phyloP scores from a whole-genome alignment of 2,797 vertebrate genomes.

The Diplodus puntazzo region DNA sequence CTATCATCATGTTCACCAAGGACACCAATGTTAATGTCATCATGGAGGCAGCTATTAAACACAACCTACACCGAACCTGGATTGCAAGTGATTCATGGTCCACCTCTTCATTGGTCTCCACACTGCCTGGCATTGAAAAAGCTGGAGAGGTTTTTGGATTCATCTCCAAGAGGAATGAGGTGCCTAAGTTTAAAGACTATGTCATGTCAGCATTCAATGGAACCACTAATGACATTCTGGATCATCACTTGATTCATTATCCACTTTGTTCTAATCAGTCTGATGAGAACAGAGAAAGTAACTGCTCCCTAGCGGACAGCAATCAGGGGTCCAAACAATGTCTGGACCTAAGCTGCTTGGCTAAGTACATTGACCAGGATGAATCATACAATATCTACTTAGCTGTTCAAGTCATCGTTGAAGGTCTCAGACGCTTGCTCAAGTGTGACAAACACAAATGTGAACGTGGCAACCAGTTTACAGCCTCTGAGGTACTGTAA shows the following conservation, averaged over 20 bases:
- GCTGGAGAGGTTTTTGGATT: conserved; percentile 71
- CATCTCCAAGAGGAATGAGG: conserved; percentile 43
- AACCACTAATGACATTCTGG: conserved; percentile 7
- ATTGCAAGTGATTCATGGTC: conserved; percentile 78
- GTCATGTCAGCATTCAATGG: conserved; percentile 43
- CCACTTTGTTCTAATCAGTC: conserved; percentile 28
- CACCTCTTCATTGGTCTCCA: conserved; percentile 7
- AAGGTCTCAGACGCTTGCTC: conserved; percentile 62
- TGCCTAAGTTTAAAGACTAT: conserved; percentile 68
- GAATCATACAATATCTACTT: conserved; percentile 64
- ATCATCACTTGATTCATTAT: neutral
- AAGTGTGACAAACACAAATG: conserved; percentile 48
- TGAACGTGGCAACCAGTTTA: conserved; percentile 36
- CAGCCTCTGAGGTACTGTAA: conserved; percentile 66
- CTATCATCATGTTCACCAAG: conserved; percentile 73
- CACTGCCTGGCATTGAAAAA: conserved; percentile 10
- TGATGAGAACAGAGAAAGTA: neutral
- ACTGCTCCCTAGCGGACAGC: neutral
- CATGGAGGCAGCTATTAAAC: conserved; percentile 28
- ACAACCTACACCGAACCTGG: conserved; percentile 69
- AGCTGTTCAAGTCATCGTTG: conserved; percentile 68
- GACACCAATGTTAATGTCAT: conserved; percentile 41
- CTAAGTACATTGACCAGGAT: conserved; percentile 38
- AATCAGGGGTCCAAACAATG: neutral
- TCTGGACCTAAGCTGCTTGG: conserved; percentile 34